Evolutionary conservation across 2,888 invertebrate species (phyloP).

Genomic region (Drepana falcataria): DNA sequence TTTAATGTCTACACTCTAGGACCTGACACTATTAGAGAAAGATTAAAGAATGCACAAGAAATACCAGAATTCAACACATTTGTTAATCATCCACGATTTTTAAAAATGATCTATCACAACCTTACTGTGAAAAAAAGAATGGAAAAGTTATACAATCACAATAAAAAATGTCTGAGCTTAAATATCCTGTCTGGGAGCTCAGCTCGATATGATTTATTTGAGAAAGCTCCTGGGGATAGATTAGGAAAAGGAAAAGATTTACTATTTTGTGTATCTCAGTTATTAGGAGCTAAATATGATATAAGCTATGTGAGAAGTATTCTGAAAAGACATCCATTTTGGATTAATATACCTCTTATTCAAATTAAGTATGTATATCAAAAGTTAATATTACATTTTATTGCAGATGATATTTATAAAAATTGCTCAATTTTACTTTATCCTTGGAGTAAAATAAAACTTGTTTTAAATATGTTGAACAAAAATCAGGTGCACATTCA

Average conservation of each 20-base stretch:
- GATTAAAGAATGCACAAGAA: constrained; percentile 49
- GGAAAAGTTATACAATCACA: constrained; percentile 42
- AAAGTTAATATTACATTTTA: constrained; percentile 44
- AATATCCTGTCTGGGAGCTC: constrained; percentile 65
- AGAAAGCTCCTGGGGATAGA: constrained; percentile 64
- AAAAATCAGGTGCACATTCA: constrained; percentile 16
- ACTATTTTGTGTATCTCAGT: constrained; percentile 55
- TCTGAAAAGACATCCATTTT: constrained; percentile 63
- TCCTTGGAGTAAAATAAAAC: constrained; percentile 65
- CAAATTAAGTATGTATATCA: constrained; percentile 59
- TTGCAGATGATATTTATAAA: constrained; percentile 55
- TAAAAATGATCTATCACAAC: constrained; percentile 66
- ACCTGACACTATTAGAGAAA: constrained; percentile 52
- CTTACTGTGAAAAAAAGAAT: constrained; percentile 57
- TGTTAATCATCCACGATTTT: constrained; percentile 59
- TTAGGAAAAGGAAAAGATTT: constrained; percentile 67
- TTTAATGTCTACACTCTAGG: constrained; percentile 63
- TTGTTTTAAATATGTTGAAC: constrained; percentile 32
- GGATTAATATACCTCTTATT: constrained; percentile 64
- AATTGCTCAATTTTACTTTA: constrained; percentile 65
- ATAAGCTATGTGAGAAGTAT: constrained; percentile 37
- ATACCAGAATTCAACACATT: constrained; percentile 64
- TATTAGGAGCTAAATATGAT: constrained; percentile 42
- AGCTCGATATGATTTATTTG: constrained; percentile 56
- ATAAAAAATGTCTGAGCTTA: constrained; percentile 66